Conservation (phyloP, 2,113 vertebrate genomes). For the Microcebus ravelobensis region DNA sequence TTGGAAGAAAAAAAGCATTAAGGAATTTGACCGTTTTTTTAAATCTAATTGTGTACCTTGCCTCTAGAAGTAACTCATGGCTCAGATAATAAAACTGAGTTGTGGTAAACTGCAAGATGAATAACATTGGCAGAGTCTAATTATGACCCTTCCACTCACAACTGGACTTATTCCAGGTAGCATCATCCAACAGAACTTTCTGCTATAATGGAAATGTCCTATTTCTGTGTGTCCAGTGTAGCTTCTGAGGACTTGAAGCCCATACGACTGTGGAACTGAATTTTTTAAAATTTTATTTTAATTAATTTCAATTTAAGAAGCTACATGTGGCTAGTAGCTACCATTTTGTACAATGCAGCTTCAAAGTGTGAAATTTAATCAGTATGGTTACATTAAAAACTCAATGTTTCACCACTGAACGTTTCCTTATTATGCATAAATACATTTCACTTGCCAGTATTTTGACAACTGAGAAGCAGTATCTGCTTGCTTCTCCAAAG, state of each 20-base stretch:
- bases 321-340: not conserved
- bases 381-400: not conserved
- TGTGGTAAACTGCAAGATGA: not conserved
- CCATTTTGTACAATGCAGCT: not conserved
- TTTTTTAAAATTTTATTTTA: conserved; percentile 43
- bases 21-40: conserved; percentile 25
- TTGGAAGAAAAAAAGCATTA: not conserved
- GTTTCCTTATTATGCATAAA: not conserved
- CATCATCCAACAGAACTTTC: not conserved
- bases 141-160: not conserved
- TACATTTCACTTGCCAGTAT: not conserved
- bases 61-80: not conserved
- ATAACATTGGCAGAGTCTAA: not conserved
- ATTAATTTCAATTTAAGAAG: conserved; percentile 10
- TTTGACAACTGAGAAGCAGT: conserved; percentile 32
- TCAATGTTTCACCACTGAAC: not conserved
- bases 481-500: conserved; percentile 42
- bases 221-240: not conserved
- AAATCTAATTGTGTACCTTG: not conserved
- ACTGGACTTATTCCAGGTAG: not conserved
- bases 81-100: not conserved
- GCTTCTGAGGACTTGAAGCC: not conserved
- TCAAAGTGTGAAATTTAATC: conserved; percentile 36
- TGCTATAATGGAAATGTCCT: not conserved
- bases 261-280: not conserved